Conservation (phyloP, 2,888 invertebrate genomes). For the Andrena bicolor region DNA sequence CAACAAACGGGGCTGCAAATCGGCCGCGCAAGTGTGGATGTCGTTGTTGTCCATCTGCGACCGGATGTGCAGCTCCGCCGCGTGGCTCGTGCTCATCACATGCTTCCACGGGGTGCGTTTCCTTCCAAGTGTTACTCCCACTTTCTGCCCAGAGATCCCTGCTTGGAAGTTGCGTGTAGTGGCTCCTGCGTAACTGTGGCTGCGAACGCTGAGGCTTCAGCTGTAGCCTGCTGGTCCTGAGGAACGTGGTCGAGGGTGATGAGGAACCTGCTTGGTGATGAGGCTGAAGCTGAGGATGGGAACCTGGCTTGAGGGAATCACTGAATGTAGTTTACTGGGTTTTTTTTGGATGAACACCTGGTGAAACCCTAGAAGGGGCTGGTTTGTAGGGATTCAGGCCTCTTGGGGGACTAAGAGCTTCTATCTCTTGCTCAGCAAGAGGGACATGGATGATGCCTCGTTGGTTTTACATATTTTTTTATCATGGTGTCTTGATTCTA, state of each 20-base stretch:
- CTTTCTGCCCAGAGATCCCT: not conserved
- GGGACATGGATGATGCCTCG: not conserved
- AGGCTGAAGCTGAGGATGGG: too few species aligned
- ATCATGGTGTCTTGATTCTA: not conserved
- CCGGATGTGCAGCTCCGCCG: constrained; percentile 77
- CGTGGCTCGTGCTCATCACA: constrained; percentile 79
- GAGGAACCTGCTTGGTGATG: too few species aligned
- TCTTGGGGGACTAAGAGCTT: not conserved
- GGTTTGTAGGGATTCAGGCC: not conserved
- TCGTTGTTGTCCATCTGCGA: constrained; percentile 70
- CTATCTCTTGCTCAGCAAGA: not conserved
- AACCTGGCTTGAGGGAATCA: not conserved
- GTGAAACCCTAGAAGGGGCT: not conserved
- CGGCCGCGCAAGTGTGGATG: constrained; percentile 72
- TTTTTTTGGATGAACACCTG: not conserved
- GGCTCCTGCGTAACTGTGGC: too few species aligned
- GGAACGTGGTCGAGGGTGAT: too few species aligned
- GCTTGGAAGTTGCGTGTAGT: too few species aligned
- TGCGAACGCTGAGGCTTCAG: too few species aligned
- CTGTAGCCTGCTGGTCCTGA: too few species aligned
- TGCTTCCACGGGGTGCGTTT: constrained; percentile 73
- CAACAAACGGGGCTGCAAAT: constrained; percentile 70
- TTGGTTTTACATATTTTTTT: not conserved
- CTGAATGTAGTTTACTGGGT: not conserved
- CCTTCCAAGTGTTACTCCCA: constrained; percentile 6